Percentiles rank a stretch among this genome's conserved stretches.
These are phyloP conservation scores for Craseonycteris thonglongyai DNA, from an alignment of 2,113 vertebrate species.

Conservation along the genomic window DNA sequence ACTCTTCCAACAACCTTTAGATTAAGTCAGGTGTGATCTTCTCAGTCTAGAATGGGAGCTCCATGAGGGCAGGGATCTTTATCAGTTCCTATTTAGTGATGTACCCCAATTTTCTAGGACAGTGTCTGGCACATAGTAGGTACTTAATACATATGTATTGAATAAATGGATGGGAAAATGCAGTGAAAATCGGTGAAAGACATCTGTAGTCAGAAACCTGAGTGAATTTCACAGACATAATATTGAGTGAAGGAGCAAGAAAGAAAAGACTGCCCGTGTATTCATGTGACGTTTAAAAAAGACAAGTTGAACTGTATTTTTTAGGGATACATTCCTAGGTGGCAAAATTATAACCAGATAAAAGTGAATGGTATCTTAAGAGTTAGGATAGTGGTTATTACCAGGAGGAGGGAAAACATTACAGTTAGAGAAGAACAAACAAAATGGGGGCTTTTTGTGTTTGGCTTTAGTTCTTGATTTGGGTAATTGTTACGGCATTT, in stretches of 20 bases:
- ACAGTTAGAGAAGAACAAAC: not conserved
- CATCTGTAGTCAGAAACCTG: not conserved
- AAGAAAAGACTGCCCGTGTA: not conserved
- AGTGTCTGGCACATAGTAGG: not conserved
- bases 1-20: not conserved
- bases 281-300: not conserved
- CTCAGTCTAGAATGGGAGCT: not conserved
- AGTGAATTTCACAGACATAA: not conserved
- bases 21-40: not conserved
- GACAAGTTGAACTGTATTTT: not conserved
- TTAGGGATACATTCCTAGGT: not conserved
- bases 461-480: not conserved
- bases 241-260: not conserved
- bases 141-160: not conserved
- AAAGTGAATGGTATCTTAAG: not conserved
- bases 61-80: not conserved
- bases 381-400: not conserved
- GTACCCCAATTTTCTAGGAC: not conserved
- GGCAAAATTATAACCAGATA: not conserved
- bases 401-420: not conserved
- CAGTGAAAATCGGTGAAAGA: not conserved
- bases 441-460: not conserved
- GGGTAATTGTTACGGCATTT: not conserved
- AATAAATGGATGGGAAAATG: not conserved
- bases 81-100: not conserved